Conservation (phyloP, 2,888 invertebrate genomes). For the Muschampia plurimacula region DNA sequence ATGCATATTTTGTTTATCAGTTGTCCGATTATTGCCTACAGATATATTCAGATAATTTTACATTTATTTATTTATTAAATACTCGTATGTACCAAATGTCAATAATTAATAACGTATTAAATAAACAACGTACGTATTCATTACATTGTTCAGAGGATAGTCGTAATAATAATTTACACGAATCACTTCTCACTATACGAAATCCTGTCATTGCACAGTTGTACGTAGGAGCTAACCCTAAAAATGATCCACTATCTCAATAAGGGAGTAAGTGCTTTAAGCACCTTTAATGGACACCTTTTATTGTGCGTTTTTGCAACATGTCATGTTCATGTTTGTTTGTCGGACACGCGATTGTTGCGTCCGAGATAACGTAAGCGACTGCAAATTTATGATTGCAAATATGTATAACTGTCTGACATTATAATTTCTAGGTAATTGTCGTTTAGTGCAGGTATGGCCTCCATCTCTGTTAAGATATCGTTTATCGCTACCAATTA, state of each 20-base stretch:
- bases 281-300: conserved; percentile 18
- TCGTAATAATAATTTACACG: neutral
- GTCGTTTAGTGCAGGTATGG: neutral
- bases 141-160: neutral
- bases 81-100: no score
- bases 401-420: neutral
- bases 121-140: neutral
- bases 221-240: neutral
- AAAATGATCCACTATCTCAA: conserved; percentile 16
- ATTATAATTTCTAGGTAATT: neutral
- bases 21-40: no score
- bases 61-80: no score
- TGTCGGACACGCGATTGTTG: conserved; percentile 15
- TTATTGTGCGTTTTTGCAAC: conserved; percentile 21
- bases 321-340: conserved; percentile 17
- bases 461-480: neutral
- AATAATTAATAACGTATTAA: no score
- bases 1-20: no score
- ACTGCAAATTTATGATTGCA: conserved; percentile 1
- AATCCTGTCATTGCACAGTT: neutral
- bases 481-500: conserved; percentile 11
- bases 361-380: conserved; percentile 2
- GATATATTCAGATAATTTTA: no score
- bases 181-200: neutral
- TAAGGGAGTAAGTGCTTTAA: conserved; percentile 27